Percentiles rank a stretch among this genome's conserved stretches.
phyloP scores from a whole-genome alignment of 1,140 invertebrate genomes.

The Diprion similis region DNA sequence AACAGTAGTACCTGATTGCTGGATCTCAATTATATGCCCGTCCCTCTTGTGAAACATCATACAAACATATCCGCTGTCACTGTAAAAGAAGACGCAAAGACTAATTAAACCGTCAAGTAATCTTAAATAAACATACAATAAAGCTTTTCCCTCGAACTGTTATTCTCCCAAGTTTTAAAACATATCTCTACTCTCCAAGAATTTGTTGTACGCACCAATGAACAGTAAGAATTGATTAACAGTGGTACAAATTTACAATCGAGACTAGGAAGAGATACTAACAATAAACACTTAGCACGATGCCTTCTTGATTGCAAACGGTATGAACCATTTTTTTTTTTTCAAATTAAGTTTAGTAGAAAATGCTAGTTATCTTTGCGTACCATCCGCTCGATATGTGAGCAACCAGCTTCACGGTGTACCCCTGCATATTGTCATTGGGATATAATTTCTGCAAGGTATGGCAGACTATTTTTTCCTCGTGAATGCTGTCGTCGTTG shows the following conservation, averaged over 20 bases:
- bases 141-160: too few species aligned
- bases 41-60: slow-evolving; percentile 67
- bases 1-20: slow-evolving; percentile 58
- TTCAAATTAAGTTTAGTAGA: neutral
- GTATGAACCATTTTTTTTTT: neutral
- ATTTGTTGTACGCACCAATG: too few species aligned
- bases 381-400: slow-evolving; percentile 66
- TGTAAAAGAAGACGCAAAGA: slow-evolving; percentile 50
- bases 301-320: too few species aligned
- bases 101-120: neutral
- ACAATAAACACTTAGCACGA: too few species aligned
- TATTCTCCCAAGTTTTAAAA: neutral
- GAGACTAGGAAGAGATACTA: too few species aligned
- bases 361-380: slow-evolving; percentile 28
- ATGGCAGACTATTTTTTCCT: slow-evolving; percentile 61
- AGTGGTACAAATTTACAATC: too few species aligned
- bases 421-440: slow-evolving; percentile 40
- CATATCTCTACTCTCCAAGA: too few species aligned
- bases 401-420: slow-evolving; percentile 58
- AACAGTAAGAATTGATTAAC: too few species aligned
- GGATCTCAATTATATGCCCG: slow-evolving; percentile 66
- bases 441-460: slow-evolving; percentile 47
- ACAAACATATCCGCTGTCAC: slow-evolving; percentile 68
- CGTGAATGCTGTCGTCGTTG: slow-evolving; percentile 36
- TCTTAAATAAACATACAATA: too few species aligned